Conservation (phyloP, 2,113 vertebrate genomes). For the Cyrtonyx montezumae region DNA sequence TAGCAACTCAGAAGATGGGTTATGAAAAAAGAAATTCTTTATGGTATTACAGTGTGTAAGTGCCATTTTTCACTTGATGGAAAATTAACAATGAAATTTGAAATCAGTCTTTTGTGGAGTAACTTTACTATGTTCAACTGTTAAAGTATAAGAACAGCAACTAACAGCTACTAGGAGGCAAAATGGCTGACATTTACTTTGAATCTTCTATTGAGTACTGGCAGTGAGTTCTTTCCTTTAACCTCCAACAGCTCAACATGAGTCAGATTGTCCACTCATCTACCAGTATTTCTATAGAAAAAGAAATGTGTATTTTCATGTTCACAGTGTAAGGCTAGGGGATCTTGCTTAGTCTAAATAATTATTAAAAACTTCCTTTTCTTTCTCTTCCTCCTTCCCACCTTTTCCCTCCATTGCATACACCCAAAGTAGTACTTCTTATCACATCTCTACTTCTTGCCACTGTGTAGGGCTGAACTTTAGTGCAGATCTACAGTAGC, state of each 20-base stretch:
- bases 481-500: background rate
- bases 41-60: background rate
- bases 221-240: background rate
- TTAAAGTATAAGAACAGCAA: background rate
- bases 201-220: background rate
- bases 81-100: background rate
- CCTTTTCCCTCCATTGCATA: background rate
- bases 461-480: background rate
- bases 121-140: background rate
- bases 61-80: background rate
- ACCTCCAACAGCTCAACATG: background rate
- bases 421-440: background rate
- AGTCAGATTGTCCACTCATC: background rate
- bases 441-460: background rate
- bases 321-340: background rate
- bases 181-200: background rate
- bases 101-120: background rate
- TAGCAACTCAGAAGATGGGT: background rate
- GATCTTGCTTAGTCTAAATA: background rate
- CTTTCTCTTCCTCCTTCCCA: background rate
- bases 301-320: background rate
- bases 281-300: background rate
- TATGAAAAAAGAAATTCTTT: background rate
- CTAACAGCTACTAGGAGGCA: background rate
- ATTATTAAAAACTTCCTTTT: background rate